phyloP scores from a whole-genome alignment of 1,140 invertebrate genomes.

The Hylaeus volcanicus region DNA sequence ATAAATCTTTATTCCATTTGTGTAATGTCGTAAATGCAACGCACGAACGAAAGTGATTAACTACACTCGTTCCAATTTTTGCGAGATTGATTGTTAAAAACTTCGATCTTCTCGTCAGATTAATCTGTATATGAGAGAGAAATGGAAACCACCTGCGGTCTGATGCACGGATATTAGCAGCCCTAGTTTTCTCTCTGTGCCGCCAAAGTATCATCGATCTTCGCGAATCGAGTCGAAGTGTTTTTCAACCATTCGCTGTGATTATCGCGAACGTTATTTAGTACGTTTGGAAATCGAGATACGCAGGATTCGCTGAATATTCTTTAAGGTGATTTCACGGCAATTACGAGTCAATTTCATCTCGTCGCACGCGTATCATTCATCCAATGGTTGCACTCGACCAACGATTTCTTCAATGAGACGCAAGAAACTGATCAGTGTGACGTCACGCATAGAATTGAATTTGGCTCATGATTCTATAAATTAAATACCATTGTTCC shows the following conservation, averaged over 20 bases:
- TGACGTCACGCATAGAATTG: neutral
- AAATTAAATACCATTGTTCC: no score
- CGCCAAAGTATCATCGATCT: constrained; percentile 19
- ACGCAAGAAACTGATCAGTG: constrained; percentile 1
- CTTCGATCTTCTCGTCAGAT: neutral
- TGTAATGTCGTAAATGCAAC: no score
- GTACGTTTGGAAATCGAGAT: neutral
- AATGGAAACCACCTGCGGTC: constrained; percentile 3
- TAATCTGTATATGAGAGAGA: neutral
- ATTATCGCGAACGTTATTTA: neutral
- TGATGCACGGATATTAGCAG: constrained; percentile 38
- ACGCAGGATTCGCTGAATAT: neutral
- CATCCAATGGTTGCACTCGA: neutral
- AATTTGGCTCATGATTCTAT: neutral
- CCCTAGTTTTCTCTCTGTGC: constrained; percentile 20
- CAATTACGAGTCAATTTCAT: neutral
- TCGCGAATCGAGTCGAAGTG: constrained; percentile 11
- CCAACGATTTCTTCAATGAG: neutral
- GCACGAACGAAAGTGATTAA: neutral
- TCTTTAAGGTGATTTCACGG: neutral
- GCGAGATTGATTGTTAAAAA: no score
- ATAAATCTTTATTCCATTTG: no score
- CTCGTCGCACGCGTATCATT: neutral
- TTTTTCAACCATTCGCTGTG: neutral
- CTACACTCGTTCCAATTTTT: neutral